phyloP scores from a whole-genome alignment of 2,797 vertebrate species.

The Mycteria americana region DNA sequence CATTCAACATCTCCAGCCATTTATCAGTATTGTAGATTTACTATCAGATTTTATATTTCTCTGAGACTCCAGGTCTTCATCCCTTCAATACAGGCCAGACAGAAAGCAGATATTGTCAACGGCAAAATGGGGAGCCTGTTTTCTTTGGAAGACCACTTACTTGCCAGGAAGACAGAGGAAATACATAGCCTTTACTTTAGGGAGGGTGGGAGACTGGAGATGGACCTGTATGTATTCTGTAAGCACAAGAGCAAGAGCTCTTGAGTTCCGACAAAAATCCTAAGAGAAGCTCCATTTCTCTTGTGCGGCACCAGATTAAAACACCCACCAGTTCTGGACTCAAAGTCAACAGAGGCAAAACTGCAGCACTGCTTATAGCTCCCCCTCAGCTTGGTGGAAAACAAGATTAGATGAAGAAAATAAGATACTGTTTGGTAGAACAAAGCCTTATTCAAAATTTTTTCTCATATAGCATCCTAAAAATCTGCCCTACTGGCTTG shows the following conservation, averaged over 20 bases:
- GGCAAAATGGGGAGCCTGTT: rapidly evolving
- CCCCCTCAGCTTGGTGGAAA: background rate
- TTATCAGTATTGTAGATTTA: too few relatives aligned
- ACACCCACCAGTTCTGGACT: background rate
- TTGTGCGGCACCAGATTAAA: background rate
- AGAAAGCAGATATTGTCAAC: rapidly evolving
- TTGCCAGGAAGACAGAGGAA: background rate
- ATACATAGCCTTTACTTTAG: rapidly evolving
- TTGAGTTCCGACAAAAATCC: background rate
- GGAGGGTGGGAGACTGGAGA: background rate
- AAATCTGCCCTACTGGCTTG: background rate
- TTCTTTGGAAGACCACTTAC: background rate
- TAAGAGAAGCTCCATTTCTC: background rate
- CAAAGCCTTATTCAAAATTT: background rate
- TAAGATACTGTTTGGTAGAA: background rate
- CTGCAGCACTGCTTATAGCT: background rate
- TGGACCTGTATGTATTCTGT: background rate
- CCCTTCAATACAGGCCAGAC: background rate
- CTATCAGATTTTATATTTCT: background rate
- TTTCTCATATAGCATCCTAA: background rate
- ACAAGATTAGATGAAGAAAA: background rate
- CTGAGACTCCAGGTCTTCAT: background rate
- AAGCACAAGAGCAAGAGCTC: background rate
- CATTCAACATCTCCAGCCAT: background rate
- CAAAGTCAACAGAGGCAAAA: background rate